Evolutionary conservation across 2,797 vertebrate species (phyloP).

Genomic region (Syngnathus rostellatus): DNA sequence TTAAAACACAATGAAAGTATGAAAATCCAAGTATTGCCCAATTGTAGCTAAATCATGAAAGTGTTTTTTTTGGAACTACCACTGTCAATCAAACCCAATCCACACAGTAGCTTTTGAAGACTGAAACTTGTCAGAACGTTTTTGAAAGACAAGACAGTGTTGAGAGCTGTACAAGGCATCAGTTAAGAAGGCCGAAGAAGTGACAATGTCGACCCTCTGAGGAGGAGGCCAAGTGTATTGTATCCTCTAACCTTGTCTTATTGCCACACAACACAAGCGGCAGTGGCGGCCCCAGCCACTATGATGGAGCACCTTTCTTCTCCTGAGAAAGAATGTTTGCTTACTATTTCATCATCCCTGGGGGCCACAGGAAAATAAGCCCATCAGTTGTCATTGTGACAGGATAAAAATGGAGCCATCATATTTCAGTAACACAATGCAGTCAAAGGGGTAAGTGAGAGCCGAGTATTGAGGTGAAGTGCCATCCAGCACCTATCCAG

Average conservation of each 20-base stretch:
- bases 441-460: constrained; percentile 53
- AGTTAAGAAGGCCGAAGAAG: constrained; percentile 22
- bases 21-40: not conserved
- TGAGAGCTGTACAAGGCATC: constrained; percentile 20
- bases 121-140: not conserved
- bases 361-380: constrained; percentile 94
- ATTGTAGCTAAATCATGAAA: not conserved
- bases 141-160: not conserved
- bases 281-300: constrained; percentile 61
- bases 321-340: constrained; percentile 90
- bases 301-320: constrained; percentile 87
- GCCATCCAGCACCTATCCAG: constrained; percentile 63
- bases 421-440: constrained; percentile 99
- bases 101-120: not conserved
- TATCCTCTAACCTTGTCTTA: constrained; percentile 65
- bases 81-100: not conserved
- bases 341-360: constrained; percentile 97
- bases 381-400: constrained; percentile 99
- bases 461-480: constrained; percentile 47
- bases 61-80: not conserved
- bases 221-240: constrained; percentile 63
- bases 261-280: constrained; percentile 66
- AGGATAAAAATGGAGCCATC: constrained; percentile 99
- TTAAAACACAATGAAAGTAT: not conserved
- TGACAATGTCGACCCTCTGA: constrained; percentile 44